Conservation (phyloP, 2,113 vertebrate genomes). For the Crypturellus undulatus region DNA sequence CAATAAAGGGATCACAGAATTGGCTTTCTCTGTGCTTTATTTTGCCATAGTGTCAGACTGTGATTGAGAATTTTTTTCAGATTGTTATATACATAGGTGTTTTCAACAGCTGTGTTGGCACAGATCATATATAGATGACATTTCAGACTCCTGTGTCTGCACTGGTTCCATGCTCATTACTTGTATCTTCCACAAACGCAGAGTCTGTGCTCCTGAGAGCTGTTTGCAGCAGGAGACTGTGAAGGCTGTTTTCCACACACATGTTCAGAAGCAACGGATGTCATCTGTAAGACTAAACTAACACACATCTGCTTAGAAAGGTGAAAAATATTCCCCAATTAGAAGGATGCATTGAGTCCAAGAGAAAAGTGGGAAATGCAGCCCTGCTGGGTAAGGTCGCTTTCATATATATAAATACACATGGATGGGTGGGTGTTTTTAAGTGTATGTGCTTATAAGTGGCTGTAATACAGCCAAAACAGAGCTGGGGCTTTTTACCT, state of each 20-base stretch:
- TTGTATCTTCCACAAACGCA: conserved; percentile 60
- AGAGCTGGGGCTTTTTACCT: neutral
- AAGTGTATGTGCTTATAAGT: neutral
- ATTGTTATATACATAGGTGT: conserved; percentile 16
- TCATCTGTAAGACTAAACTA: conserved; percentile 42
- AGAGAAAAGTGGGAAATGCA: conserved; percentile 29
- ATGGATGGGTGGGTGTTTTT: neutral
- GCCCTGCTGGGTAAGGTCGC: neutral
- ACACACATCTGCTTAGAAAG: conserved; percentile 32
- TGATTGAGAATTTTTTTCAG: conserved; percentile 45
- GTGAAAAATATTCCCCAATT: conserved; percentile 71
- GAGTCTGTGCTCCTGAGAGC: conserved; percentile 53
- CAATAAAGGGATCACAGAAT: conserved; percentile 69
- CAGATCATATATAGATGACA: neutral
- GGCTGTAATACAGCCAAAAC: too few relatives aligned
- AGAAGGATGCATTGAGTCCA: conserved; percentile 49
- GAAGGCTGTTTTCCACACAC: conserved; percentile 69
- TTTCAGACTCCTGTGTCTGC: neutral
- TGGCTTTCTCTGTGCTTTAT: conserved; percentile 50
- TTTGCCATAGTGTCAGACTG: conserved; percentile 57
- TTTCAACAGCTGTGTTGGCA: neutral
- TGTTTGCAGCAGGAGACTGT: conserved; percentile 75
- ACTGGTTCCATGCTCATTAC: neutral
- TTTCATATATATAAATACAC: neutral
- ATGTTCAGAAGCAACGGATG: conserved; percentile 63